phyloP scores from a whole-genome alignment of 2,888 invertebrate species.

The Lottia scabra region DNA sequence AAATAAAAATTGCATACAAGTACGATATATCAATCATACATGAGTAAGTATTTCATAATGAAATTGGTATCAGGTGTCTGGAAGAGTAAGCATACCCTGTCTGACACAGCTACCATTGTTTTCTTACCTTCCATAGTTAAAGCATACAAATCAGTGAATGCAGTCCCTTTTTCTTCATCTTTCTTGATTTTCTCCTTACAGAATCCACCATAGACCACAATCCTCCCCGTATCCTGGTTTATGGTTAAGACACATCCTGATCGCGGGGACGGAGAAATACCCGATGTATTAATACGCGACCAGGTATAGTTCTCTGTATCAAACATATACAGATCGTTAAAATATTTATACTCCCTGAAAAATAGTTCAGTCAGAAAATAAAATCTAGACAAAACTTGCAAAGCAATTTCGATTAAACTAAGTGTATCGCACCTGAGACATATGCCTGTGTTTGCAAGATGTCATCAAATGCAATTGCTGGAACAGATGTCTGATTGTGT shows the following conservation, averaged over 20 bases:
- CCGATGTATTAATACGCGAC: conserved; percentile 77
- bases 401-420: no score
- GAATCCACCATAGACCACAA: conserved; percentile 83
- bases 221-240: conserved; percentile 71
- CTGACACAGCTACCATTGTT: no score
- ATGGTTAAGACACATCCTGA: conserved; percentile 81
- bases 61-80: no score
- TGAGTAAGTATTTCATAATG: no score
- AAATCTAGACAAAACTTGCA: no score
- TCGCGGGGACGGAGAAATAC: conserved; percentile 79
- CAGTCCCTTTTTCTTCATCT: conserved; percentile 80
- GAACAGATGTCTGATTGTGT: no score
- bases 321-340: conserved; percentile 87
- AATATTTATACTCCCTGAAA: conserved; percentile 83
- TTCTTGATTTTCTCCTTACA: conserved; percentile 81
- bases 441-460: no score
- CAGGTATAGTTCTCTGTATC: conserved; percentile 84
- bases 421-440: no score
- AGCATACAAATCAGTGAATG: conserved; percentile 79
- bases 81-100: no score
- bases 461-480: no score
- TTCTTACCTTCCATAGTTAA: conserved; percentile 57
- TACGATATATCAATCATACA: no score
- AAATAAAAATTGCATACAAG: no score
- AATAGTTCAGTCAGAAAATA: neutral